A percentile compares a stretch with the other conserved stretches of the same genome.
Conservation (phyloP, 1,140 invertebrate species). For the Calephelis nemesis region DNA sequence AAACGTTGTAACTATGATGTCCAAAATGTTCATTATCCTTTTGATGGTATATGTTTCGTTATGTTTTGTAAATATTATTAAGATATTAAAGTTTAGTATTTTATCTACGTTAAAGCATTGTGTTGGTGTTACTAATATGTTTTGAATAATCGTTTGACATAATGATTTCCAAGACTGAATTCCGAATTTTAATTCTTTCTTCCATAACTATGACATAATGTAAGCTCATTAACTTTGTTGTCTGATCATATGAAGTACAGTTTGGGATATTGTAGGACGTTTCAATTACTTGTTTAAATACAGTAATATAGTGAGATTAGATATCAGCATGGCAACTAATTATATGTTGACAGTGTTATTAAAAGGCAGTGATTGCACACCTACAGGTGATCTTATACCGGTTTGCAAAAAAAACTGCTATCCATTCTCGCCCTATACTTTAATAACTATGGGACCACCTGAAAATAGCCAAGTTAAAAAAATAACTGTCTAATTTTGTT, state of each 20-base stretch:
- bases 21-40: background rate
- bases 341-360: no score
- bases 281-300: background rate
- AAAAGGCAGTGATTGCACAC: no score
- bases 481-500: no score
- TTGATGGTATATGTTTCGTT: background rate
- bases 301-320: no score
- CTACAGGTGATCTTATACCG: no score
- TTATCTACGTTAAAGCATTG: background rate
- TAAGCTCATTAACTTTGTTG: slow-evolving; percentile 1
- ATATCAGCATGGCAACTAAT: no score
- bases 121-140: slow-evolving; percentile 1
- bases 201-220: slow-evolving; percentile 30
- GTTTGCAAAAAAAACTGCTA: no score
- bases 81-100: background rate
- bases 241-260: slow-evolving; percentile 12
- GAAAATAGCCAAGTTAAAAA: no score
- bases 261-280: slow-evolving; percentile 11
- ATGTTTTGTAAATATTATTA: background rate
- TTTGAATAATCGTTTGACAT: slow-evolving; percentile 1
- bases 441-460: no score
- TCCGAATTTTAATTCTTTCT: slow-evolving; percentile 48
- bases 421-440: no score
- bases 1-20: no score
- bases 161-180: slow-evolving; percentile 47